Evolutionary conservation across 2,888 invertebrate genomes (phyloP).

Genomic region (Harpalus rubripes): DNA sequence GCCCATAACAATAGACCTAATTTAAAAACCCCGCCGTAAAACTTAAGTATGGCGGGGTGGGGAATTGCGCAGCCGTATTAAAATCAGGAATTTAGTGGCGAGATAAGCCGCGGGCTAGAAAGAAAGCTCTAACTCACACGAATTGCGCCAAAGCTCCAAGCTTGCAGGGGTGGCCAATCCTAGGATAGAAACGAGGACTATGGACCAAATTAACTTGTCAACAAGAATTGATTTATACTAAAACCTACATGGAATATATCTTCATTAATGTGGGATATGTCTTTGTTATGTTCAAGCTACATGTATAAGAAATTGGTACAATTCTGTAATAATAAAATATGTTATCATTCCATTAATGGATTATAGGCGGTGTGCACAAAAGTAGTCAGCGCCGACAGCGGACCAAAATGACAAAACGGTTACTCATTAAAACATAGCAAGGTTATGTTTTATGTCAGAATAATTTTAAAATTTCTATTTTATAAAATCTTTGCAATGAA

Average conservation of each 20-base stretch:
- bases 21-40: conserved; percentile 76
- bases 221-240: not conserved
- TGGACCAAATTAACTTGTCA: conserved; percentile 39
- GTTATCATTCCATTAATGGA: too few relatives aligned
- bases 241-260: not conserved
- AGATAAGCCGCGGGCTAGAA: conserved; percentile 79
- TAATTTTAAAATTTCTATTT: too few relatives aligned
- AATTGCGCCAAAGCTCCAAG: conserved; percentile 70
- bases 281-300: conserved; percentile 36
- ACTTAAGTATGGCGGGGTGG: conserved; percentile 72
- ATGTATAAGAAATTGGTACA: not conserved
- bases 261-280: not conserved
- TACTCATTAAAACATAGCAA: too few relatives aligned
- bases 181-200: conserved; percentile 10
- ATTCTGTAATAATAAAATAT: not conserved
- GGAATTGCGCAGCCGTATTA: conserved; percentile 76
- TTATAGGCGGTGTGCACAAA: too few relatives aligned
- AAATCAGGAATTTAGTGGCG: conserved; percentile 81
- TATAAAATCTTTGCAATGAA: too few relatives aligned
- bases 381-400: too few relatives aligned
- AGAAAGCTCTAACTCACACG: conserved; percentile 77
- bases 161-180: conserved; percentile 24
- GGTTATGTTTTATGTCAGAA: too few relatives aligned
- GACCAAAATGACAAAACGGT: too few relatives aligned
- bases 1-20: conserved; percentile 77